Base-by-base conservation (phyloP, 2,113 vertebrate species). In the Clupea harengus region DNA sequence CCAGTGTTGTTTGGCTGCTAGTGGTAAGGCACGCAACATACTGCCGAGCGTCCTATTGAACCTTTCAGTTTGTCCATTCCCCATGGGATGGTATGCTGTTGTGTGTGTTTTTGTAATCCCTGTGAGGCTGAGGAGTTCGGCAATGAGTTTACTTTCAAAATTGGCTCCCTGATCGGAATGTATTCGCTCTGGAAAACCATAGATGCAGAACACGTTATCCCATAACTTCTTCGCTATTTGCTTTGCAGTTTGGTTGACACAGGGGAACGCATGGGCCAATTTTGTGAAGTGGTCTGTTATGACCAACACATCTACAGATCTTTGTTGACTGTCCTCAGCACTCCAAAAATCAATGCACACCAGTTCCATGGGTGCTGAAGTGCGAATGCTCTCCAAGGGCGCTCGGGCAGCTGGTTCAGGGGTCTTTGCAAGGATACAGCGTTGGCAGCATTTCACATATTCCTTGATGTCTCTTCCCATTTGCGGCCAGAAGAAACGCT, bases 271-370 rank as follows among this genome's bases (percentile, higher is more conserved):
- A 82, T 67, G 81, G 32, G 84, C 80, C 60, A 82, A 18, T 46
- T 87, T 83, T 45, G 86, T 86, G 49, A 86, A 86, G 39, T 88
- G 82, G 84, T 86, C 87, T 80, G 84, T 85, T 39, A 89, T 64
- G 22, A 82, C 88, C 9, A 84, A 22, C 20, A 85, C 83, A 49
- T 87, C 57, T 0, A 87, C 84, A 7, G 84, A 85, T 32, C 47
- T 17, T 39, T 85, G 83, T 18, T 84, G 64, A 39, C 50, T 39
- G 28, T 87, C 82, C 78, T 87, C 86, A 20, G 49, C 83, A 25
- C 17, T 44, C 86, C 82, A 78, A 81, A 81, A 87, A 60, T 87
- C 45, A 25, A 88, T 82, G 45, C 84, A 88, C n/a, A 85, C 84
- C 45, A 85, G 18, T 6, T 85, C 81, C 84, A 88, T 72, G 7